Evolutionary conservation across 2,797 vertebrate genomes (phyloP).

Genomic region (Sternotherus odoratus): DNA sequence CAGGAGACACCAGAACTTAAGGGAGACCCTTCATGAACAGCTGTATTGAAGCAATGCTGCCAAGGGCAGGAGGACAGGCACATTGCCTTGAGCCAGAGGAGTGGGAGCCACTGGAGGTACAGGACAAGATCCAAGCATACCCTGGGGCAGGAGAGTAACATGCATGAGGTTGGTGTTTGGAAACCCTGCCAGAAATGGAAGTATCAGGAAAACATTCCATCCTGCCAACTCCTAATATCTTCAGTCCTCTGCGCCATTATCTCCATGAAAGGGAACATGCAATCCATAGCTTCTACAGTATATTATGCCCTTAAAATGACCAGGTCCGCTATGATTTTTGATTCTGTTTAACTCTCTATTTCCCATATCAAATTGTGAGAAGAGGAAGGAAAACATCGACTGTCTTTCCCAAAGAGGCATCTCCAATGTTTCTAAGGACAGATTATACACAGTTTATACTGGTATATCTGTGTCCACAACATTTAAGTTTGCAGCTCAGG

Average conservation of each 20-base stretch:
- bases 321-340: background rate
- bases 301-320: background rate
- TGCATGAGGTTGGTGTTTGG: background rate
- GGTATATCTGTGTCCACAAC: too few relatives aligned
- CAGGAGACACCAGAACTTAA: background rate
- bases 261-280: background rate
- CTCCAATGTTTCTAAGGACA: too few relatives aligned
- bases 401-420: too few relatives aligned
- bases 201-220: background rate
- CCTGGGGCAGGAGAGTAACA: background rate
- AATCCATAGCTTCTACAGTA: background rate
- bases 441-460: too few relatives aligned
- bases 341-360: too few relatives aligned
- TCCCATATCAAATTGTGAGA: too few relatives aligned
- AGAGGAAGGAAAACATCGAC: too few relatives aligned
- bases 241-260: background rate
- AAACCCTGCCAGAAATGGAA: background rate
- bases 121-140: background rate
- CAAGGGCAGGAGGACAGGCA: background rate
- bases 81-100: too few relatives aligned
- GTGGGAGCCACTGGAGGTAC: fast-evolving
- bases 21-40: background rate
- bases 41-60: background rate
- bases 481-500: too few relatives aligned
- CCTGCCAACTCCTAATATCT: background rate